A percentile compares a stretch with the other conserved stretches of the same genome.
phyloP scores from a whole-genome alignment of 2,888 invertebrate genomes.

The Papilio protenor region DNA sequence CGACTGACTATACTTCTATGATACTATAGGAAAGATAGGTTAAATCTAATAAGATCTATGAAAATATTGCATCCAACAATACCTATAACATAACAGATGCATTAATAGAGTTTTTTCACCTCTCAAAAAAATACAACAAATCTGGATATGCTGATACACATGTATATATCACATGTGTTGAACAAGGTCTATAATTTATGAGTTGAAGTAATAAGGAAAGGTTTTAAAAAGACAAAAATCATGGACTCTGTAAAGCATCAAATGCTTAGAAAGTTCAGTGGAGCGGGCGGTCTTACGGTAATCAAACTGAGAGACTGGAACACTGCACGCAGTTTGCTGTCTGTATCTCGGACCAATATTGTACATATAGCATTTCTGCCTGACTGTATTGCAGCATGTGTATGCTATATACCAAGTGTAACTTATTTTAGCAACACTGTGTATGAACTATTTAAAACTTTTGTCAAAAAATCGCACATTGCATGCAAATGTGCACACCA shows the following conservation, averaged over 20 bases:
- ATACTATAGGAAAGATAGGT: neutral
- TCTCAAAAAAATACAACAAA: neutral
- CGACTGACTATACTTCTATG: neutral
- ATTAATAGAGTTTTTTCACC: neutral
- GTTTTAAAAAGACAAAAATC: conserved; percentile 39
- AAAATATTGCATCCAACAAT: no score
- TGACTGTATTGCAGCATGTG: neutral
- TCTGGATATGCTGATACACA: neutral
- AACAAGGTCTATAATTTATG: neutral
- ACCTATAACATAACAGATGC: neutral
- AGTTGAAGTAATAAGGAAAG: neutral
- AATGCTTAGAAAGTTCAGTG: conserved; percentile 70
- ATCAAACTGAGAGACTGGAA: conserved; percentile 67
- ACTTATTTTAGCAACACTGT: neutral
- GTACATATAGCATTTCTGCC: conserved; percentile 6
- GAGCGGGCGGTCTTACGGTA: conserved; percentile 68
- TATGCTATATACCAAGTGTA: neutral
- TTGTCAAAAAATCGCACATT: no score
- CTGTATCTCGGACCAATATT: conserved; percentile 29
- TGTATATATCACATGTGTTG: no score
- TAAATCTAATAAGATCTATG: neutral
- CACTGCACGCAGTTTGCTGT: conserved; percentile 43
- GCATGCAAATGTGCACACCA: no score
- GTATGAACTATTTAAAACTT: no score
- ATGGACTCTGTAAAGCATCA: conserved; percentile 58